Percentiles rank a stretch among this genome's conserved stretches.
Conservation (phyloP, 2,797 vertebrate species). For the Zalophus californianus region DNA sequence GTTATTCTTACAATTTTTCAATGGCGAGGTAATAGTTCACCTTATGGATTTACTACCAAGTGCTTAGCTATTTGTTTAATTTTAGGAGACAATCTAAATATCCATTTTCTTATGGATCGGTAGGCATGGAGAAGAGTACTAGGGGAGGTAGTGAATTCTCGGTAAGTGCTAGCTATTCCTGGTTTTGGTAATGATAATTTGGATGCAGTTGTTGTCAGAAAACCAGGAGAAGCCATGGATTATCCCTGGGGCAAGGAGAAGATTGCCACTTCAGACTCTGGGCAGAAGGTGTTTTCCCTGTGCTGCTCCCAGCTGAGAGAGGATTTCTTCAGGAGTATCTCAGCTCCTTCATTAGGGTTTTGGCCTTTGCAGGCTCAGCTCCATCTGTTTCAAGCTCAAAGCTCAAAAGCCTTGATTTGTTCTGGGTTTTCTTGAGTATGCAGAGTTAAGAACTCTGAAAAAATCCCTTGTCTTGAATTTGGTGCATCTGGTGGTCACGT, state of each 20-base stretch:
- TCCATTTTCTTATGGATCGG: background rate
- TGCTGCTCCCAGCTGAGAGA: background rate
- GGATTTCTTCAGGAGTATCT: background rate
- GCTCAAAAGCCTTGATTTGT: background rate
- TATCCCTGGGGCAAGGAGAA: background rate
- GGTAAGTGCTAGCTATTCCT: background rate
- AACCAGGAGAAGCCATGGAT: background rate
- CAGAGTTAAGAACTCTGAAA: background rate
- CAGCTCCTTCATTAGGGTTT: background rate
- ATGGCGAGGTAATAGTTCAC: background rate
- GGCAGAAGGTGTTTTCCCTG: background rate
- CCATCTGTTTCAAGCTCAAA: background rate
- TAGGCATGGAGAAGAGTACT: background rate
- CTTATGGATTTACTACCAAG: background rate
- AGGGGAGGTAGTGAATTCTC: background rate
- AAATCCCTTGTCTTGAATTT: background rate
- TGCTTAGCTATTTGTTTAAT: background rate
- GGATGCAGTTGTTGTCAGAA: background rate
- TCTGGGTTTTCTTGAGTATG: background rate
- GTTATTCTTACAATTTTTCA: background rate
- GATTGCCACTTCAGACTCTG: background rate
- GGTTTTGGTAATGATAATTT: background rate
- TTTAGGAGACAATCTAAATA: background rate
- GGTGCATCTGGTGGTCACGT: background rate
- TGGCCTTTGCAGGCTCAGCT: background rate